Evolutionary conservation across 2,888 invertebrate species (phyloP).

Genomic region (Chymomyza procnemis): DNA sequence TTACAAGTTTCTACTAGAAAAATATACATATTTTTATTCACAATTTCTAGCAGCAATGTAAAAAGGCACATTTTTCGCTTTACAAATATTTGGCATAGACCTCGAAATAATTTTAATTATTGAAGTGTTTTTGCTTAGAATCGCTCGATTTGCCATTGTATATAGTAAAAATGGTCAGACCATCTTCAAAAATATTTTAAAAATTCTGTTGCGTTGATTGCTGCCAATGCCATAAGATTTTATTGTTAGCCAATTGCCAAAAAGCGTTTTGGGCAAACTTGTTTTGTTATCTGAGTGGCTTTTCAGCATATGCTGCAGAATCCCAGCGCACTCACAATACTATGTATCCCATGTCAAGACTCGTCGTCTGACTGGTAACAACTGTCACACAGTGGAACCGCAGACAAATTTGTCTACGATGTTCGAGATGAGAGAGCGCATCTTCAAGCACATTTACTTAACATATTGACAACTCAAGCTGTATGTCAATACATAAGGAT

Average conservation of each 20-base stretch:
- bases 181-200: neutral
- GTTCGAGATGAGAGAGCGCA: conserved; percentile 41
- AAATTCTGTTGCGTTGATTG: neutral
- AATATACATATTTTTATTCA: conserved; percentile 8
- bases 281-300: conserved; percentile 5
- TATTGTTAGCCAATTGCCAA: neutral
- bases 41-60: neutral
- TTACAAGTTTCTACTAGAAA: conserved; percentile 32
- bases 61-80: neutral
- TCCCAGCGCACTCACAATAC: neutral
- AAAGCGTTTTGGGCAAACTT: neutral
- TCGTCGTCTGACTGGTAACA: conserved; percentile 22
- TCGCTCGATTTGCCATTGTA: too few relatives aligned
- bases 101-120: neutral
- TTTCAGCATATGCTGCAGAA: conserved; percentile 47
- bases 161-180: too few relatives aligned
- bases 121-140: too few relatives aligned
- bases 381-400: conserved; percentile 68
- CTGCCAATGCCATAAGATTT: conserved; percentile 13
- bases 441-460: conserved; percentile 17
- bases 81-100: too few relatives aligned
- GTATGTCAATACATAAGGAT: conserved; percentile 50
- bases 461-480: conserved; percentile 63
- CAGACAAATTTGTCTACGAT: conserved; percentile 61
- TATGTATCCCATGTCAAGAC: neutral